phyloP scores from a whole-genome alignment of 2,888 invertebrate species.

The Drosophila multiciliata region DNA sequence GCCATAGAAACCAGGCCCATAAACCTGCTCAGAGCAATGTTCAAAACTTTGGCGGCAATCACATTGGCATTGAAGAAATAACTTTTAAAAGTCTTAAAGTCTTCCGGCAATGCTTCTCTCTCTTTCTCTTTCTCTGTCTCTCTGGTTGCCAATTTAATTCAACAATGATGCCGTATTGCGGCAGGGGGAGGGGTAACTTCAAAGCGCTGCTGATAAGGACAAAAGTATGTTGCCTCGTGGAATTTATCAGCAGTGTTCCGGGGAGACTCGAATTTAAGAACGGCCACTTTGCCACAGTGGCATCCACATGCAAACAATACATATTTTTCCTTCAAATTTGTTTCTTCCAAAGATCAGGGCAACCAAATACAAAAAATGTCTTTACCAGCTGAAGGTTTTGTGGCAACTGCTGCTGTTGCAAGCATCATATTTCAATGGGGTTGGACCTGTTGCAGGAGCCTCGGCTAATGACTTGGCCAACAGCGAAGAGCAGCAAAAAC shows the following conservation, averaged over 20 bases:
- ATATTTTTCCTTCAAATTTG: too few relatives aligned
- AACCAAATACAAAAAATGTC: not conserved
- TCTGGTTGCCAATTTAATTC: slow-evolving; percentile 70
- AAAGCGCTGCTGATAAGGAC: slow-evolving; percentile 71
- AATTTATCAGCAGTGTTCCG: slow-evolving; percentile 52
- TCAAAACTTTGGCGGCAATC: slow-evolving; percentile 28
- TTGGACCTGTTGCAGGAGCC: slow-evolving; percentile 46
- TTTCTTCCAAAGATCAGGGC: not conserved
- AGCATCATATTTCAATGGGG: slow-evolving; percentile 37
- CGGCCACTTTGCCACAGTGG: slow-evolving; percentile 35
- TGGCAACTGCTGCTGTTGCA: slow-evolving; percentile 16
- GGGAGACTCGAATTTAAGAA: slow-evolving; percentile 49
- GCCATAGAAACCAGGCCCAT: not conserved
- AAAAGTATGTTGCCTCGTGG: slow-evolving; percentile 67
- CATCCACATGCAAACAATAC: not conserved
- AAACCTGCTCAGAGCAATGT: not conserved
- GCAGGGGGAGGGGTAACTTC: slow-evolving; percentile 49
- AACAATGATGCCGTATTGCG: slow-evolving; percentile 50
- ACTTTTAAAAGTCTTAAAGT: slow-evolving; percentile 49
- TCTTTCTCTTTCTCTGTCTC: not conserved
- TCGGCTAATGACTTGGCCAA: slow-evolving; percentile 11
- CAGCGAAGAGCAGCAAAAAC: slow-evolving; percentile 4
- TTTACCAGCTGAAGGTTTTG: not conserved
- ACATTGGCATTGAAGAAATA: slow-evolving; percentile 19
- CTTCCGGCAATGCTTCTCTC: slow-evolving; percentile 13